phyloP scores from a whole-genome alignment of 2,113 vertebrate genomes.

The Taurulus bubalis region DNA sequence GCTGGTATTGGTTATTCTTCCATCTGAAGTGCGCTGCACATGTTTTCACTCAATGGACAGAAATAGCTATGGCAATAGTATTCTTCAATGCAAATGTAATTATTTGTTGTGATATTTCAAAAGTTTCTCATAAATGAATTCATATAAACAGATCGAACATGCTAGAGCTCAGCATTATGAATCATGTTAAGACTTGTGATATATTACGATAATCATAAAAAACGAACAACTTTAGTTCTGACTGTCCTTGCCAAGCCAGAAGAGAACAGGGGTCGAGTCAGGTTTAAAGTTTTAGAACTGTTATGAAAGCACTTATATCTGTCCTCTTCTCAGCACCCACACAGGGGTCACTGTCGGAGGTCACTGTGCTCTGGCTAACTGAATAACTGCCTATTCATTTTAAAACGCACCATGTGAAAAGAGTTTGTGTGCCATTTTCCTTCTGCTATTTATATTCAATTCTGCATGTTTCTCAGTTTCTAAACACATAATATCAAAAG shows the following conservation, averaged over 20 bases:
- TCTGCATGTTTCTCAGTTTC: background rate
- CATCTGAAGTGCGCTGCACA: constrained; percentile 4
- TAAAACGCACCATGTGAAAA: background rate
- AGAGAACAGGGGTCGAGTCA: constrained; percentile 29
- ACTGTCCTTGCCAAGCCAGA: constrained; percentile 49
- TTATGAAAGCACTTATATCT: constrained; percentile 43
- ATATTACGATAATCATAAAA: constrained; percentile 1
- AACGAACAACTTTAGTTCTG: constrained; percentile 22
- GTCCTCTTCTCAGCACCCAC: constrained; percentile 36
- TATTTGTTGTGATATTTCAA: background rate
- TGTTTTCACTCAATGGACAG: constrained; percentile 3
- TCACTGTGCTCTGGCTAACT: constrained; percentile 2
- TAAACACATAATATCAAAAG: constrained; percentile 16
- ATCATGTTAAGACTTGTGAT: constrained; percentile 12
- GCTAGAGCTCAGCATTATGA: background rate
- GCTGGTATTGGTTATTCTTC: background rate
- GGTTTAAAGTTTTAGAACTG: constrained; percentile 25
- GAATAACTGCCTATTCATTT: background rate
- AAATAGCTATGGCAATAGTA: background rate
- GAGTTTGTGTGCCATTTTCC: background rate
- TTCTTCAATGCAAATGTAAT: background rate
- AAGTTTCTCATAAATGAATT: background rate
- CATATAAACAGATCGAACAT: constrained; percentile 1
- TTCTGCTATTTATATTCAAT: background rate
- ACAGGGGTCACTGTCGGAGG: constrained; percentile 37